Base-by-base conservation (phyloP, 1,140 invertebrate species). In the Drosophila sp. region DNA sequence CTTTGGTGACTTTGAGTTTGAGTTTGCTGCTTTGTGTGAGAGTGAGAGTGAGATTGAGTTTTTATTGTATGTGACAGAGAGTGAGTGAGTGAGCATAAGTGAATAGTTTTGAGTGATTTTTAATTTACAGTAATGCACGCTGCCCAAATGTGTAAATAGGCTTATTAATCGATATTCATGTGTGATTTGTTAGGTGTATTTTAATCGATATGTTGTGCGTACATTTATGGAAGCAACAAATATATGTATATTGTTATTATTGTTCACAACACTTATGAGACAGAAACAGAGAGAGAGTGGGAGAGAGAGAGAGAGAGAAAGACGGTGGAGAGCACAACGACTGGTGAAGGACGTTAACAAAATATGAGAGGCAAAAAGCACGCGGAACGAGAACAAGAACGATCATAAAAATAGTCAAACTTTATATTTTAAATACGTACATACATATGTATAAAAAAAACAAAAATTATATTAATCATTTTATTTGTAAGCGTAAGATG, bases 211-310 rank as follows among this genome's bases (percentile, higher is more conserved):
- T n/a, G 4, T 51, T 21, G 21, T 43, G 25, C 32, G 13, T 36
- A 38, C 36, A 27, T 66, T 45, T 38, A 46, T 51, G 40, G 51
- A 56, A 41, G 41, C 51, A 57, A 65, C 62, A 65, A 65, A 57
- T 66, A 45, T 21, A n/a, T 38, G n/a, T n/a, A n/a, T n/a, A n/a
- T n/a, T n/a, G n/a, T n/a, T 41, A 9, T 8, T 25, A 40, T 13
- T 66, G 48, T 58, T 66, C 25, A 71, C 67, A 71, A 71, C 67
- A 71, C 16, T 64, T 48, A 67, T 48, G 25, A 71, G 34, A 59
- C 16, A 48, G 21, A 27, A 14, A 48, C n/a, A 66, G 32, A 48
- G 29, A 38, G 32, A 40, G 18, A 57, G 54, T 51, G 36, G 51
- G n/a, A 40, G 13, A 66, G 21, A 40, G 29, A 48, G 21, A 41